Base-by-base conservation (phyloP, 2,113 vertebrate species). In the Oreochromis aureus region DNA sequence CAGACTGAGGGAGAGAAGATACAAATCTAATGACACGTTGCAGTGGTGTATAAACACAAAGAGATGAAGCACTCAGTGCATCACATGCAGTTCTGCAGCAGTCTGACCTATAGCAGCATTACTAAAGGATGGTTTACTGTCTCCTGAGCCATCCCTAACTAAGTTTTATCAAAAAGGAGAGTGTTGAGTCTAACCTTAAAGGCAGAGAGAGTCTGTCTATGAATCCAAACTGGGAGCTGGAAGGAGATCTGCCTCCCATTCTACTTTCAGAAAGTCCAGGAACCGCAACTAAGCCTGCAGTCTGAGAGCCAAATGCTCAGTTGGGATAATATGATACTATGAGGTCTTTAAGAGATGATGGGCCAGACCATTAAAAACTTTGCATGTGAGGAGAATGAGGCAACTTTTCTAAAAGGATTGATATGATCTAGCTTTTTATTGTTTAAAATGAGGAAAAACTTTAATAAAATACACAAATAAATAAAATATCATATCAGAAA, bases 361-460 rank as follows among this genome's bases (percentile, higher is more conserved):
- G 39, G 39, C 39, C 2, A 44, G 66, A 71, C 22, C 15, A 71
- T 24, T 71, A 24, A 71, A 71, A 24, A 44, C 66, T 71, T 44
- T 71, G 12, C 7, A 71, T 71, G 39, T 27, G n/a, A 44, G 66
- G 39, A 24, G 39, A 71, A 53, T 34, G 44, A 79, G 10, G 46
- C 27, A 30, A 32, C 9, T 30, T 48, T 46, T 76, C 19, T 7
- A 3, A 51, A 69, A 54, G 3, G 30, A 13, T 1, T 53, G 8
- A 24, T 30, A 30, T 9, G 30, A 76, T 79, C 30, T 15, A 54
- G 27, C 27, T 0, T 76, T 76, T 32, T 18, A 30, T 51, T 30
- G 0, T 76, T 0, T 76, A 76, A 48, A 24, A 32, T 32, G 0
- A 30, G 24, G 4, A 76, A 76, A 76, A 66, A 63, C 2, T 63